Base-by-base conservation (phyloP, 2,797 vertebrate species). In the Takifugu rubripes region DNA sequence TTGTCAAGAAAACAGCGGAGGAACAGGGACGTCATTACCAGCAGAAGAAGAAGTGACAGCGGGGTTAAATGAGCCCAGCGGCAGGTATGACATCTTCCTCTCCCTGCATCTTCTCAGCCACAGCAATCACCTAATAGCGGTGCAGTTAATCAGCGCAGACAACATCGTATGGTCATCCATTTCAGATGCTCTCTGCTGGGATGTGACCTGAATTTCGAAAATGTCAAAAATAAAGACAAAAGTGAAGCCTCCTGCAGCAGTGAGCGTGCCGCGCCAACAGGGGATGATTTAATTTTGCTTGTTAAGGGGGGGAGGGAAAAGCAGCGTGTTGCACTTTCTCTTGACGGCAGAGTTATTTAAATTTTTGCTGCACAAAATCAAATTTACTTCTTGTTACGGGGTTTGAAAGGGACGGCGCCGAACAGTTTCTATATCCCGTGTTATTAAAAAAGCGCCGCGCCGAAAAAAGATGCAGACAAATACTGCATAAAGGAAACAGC, bases 321-420 rank as follows among this genome's bases (percentile, higher is more conserved):
- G 59, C 59, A 24, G 54, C 25, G 58, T 61, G 51, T 62, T 66
- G 62, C 57, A 63, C 78, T 83, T 76, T 49, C 59, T 70, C 64
- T 68, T 6, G 0, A 76, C 56, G 50, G 52, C 46, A 59, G 63
- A 76, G 36, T 40, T 40, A 40, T 63, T 76, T 0, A 63, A 40
- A 3, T 74, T 66, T 81, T 63, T 75, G 52, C 49, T 6, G 26
- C 43, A 29, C 52, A 64, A 74, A 85, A 83, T 80, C 67, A 83
- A 85, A 87, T 87, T 61, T 78, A 55, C 83, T 83, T 85, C 77
- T 88, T 62, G 84, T 86, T 84, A 81, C 61, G 55, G 47, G 16
- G 43, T 66, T 66, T 66, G 53, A 70, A 68, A 69, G 25, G 54
- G 31, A 5, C 59, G 56, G 43, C 61, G 64, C 52, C 36, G 21